Evolutionary conservation across 1,140 invertebrate genomes (phyloP), one percentile per base, ranked within the genome.

Genomic region (Brachionus rubens): DNA sequence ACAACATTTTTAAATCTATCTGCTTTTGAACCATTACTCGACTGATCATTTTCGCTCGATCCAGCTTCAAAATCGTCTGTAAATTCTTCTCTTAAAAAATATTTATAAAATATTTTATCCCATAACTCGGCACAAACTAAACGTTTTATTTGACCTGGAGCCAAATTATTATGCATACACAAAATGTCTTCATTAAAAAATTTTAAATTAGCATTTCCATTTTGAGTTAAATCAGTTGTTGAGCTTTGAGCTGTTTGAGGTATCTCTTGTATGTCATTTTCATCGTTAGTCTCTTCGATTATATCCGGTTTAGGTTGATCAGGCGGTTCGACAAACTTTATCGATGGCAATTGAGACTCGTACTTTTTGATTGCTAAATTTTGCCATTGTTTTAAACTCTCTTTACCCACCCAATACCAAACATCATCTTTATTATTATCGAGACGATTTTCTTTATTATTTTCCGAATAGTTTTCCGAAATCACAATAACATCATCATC

Each of bases 401-500:
- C 78, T 77, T 85, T 86, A 3, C 86, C 85, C 21, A 86, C 81
- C 85, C 85, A 86, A 78, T 80, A 85, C 19, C 78, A 78, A 41
- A 77, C 62, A 21, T 80, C 67, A 21, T 80, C 80, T 5, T n/a
- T n/a, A n/a, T n/a, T n/a, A n/a, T n/a, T n/a, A 41, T 30, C 19
- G 24, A 5, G 30, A 24, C 40, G 41, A 65, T 65, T 65, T 21
- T 65, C 59, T 24, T 65, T 65, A 6, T 65, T 43, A 24, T 65
- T 10, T 46, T 46, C 59, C 19, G 28, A 21, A 28, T 41, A 43
- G 1, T 65, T 65, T 2, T 65, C 59, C 12, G 43, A 43, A 19
- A 65, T 24, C 9, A 65, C 43, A 14, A 65, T 19, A 41, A 43
- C 59, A 4, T 65, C 30, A 9, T 59, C 54, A 3, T 65, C 30